phyloP scores from a whole-genome alignment of 2,888 invertebrate genomes.

The Leucoptera coffeella region DNA sequence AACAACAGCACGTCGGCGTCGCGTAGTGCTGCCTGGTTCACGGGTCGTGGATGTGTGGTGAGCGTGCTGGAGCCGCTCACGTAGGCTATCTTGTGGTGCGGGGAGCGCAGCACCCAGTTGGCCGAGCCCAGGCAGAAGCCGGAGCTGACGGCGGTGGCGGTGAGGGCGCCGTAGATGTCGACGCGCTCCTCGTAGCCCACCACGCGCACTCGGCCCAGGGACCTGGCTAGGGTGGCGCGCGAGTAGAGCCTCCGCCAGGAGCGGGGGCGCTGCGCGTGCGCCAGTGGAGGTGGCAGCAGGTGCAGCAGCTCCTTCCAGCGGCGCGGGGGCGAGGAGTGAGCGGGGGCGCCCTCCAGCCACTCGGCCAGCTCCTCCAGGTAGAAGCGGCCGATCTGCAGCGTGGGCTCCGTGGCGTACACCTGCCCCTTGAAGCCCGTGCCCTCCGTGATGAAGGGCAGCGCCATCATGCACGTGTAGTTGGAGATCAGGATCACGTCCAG shows the following conservation, averaged over 20 bases:
- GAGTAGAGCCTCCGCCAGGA: slow-evolving; percentile 85
- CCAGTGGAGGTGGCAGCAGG: slow-evolving; percentile 52
- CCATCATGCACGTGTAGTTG: slow-evolving; percentile 94
- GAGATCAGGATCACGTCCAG: slow-evolving; percentile 95
- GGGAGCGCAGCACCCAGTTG: slow-evolving; percentile 93
- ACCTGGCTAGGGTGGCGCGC: slow-evolving; percentile 70
- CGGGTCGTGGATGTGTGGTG: slow-evolving; percentile 92
- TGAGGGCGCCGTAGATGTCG: slow-evolving; percentile 75
- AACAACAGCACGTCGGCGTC: slow-evolving; percentile 89
- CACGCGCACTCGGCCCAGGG: slow-evolving; percentile 81
- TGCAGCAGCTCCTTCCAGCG: slow-evolving; percentile 77
- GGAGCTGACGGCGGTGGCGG: slow-evolving; percentile 90
- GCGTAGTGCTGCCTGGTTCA: slow-evolving; percentile 79
- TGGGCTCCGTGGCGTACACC: slow-evolving; percentile 96
- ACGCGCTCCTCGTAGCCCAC: slow-evolving; percentile 86
- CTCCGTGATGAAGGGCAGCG: slow-evolving; percentile 93
- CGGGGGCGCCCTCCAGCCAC: slow-evolving; percentile 73
- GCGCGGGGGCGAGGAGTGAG: slow-evolving; percentile 59
- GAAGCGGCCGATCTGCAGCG: slow-evolving; percentile 84
- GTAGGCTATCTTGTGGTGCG: slow-evolving; percentile 89
- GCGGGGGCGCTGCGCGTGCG: slow-evolving; percentile 70
- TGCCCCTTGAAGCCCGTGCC: slow-evolving; percentile 89
- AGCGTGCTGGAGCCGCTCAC: slow-evolving; percentile 92
- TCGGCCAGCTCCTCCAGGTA: slow-evolving; percentile 89
- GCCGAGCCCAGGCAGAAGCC: slow-evolving; percentile 95